phyloP scores from a whole-genome alignment of 2,888 invertebrate genomes.

The Reticulitermes lucifugus region DNA sequence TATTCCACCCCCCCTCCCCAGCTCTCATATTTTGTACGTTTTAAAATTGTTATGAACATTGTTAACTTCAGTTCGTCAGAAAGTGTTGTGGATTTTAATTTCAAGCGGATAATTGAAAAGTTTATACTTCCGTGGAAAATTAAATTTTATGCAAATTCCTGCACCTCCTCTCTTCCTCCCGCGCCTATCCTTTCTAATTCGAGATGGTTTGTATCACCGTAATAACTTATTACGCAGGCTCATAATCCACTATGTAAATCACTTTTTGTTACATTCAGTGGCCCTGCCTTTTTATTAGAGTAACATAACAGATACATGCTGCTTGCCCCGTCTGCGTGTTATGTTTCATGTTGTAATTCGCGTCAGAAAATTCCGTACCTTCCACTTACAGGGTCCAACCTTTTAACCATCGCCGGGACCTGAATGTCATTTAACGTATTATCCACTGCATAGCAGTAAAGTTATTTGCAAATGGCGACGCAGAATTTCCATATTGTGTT shows the following conservation, averaged over 20 bases:
- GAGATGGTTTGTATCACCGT: slow-evolving; percentile 39
- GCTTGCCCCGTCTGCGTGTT: neutral
- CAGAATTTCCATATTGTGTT: neutral
- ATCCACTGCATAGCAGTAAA: neutral
- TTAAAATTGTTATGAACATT: slow-evolving; percentile 44
- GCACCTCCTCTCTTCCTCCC: slow-evolving; percentile 43
- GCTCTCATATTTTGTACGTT: slow-evolving; percentile 37
- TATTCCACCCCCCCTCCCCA: neutral
- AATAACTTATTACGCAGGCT: slow-evolving; percentile 47
- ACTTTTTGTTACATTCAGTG: slow-evolving; percentile 23
- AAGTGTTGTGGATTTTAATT: slow-evolving; percentile 50
- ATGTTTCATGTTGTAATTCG: neutral
- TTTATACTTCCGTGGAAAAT: slow-evolving; percentile 49
- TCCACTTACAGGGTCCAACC: neutral
- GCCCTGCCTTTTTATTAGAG: neutral
- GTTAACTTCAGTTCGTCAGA: slow-evolving; percentile 50
- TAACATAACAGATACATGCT: neutral
- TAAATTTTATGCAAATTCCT: slow-evolving; percentile 51
- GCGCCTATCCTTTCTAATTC: slow-evolving; percentile 23
- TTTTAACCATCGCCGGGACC: neutral
- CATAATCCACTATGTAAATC: slow-evolving; percentile 35
- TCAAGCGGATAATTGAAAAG: slow-evolving; percentile 51
- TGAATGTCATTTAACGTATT: neutral
- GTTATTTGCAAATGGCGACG: neutral
- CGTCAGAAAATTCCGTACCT: neutral